Evolutionary conservation across 2,888 invertebrate genomes (phyloP).

Genomic region (Yponomeuta sedellus): DNA sequence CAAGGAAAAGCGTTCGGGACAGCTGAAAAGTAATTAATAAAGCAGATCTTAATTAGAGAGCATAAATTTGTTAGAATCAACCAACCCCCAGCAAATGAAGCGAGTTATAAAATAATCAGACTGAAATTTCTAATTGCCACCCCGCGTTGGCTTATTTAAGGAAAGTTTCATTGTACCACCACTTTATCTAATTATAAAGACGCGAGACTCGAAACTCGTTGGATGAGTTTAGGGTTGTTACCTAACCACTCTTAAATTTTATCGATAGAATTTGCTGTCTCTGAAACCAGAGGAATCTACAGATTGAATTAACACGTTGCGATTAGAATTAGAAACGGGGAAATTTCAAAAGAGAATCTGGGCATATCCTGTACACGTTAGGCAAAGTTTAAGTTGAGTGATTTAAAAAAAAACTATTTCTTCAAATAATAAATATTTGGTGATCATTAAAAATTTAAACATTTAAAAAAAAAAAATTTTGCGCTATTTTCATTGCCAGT

Average conservation of each 20-base stretch:
- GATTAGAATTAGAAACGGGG: no score
- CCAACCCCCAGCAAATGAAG: slow-evolving; percentile 29
- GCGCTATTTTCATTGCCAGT: no score
- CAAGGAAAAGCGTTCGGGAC: slow-evolving; percentile 4
- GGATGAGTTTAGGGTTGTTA: slow-evolving; percentile 18
- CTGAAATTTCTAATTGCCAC: slow-evolving; percentile 64
- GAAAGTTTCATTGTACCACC: slow-evolving; percentile 69
- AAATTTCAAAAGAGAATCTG: no score
- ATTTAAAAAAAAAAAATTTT: no score
- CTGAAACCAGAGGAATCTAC: no score
- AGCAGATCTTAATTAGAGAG: slow-evolving; percentile 53
- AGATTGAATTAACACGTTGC: no score
- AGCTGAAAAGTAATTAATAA: slow-evolving; percentile 53
- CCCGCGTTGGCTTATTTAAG: slow-evolving; percentile 69
- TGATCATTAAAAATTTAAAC: no score
- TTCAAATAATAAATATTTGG: no score
- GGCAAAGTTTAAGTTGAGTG: no score
- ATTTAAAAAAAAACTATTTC: no score
- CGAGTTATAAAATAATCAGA: slow-evolving; percentile 65
- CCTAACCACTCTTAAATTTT: not conserved
- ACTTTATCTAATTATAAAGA: slow-evolving; percentile 73
- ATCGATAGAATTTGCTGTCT: not conserved
- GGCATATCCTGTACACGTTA: no score
- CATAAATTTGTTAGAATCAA: slow-evolving; percentile 48
- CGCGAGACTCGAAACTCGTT: slow-evolving; percentile 43